Base-by-base conservation (phyloP, 2,888 invertebrate species). In the Leptopilina myrica region DNA sequence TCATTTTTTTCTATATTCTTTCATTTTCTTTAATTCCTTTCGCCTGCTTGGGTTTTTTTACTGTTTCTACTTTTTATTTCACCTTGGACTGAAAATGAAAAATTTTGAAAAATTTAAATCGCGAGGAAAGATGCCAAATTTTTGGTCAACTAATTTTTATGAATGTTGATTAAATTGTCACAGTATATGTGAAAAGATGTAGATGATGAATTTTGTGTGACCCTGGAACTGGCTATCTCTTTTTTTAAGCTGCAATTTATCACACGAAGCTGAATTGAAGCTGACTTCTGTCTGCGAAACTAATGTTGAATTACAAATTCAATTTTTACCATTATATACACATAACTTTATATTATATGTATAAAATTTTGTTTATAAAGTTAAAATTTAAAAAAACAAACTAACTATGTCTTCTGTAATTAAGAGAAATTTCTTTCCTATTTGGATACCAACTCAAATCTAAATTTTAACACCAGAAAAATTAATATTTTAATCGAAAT, bases 201-300 rank as follows among this genome's bases (percentile, higher is more conserved):
- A 56, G 20, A 56, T 73, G 69, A 73, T 73, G 69, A 73, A 73
- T 56, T 33, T 33, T n/a, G 33, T 56, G 33, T 6, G 53, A 26
- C 56, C 69, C 53, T 56, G 69, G 9, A 69, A 14, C 53, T 73
- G 69, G 26, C 14, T 73, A 33, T 33, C 33, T 33, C 33, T 4
- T 33, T 73, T 33, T 73, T 20, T 73, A 56, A 73, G 53, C 69
- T 53, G 33, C 56, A 73, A 73, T 73, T 73, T 73, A 73, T 73
- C 69, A 73, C 14, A 56, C 53, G 14, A 73, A 49, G 69, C 26
- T 5, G 53, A 33, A 53, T 73, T 73, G 56, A 73, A 56, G 33
- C 69, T 73, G 56, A 33, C 69, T 73, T 56, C 53, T 73, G 69
- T 56, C 69, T 73, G 26, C 26, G n/a, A n/a, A 26, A 14, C 69